Evolutionary conservation across 2,113 vertebrate species (phyloP).

Genomic region (Phasianus colchicus): DNA sequence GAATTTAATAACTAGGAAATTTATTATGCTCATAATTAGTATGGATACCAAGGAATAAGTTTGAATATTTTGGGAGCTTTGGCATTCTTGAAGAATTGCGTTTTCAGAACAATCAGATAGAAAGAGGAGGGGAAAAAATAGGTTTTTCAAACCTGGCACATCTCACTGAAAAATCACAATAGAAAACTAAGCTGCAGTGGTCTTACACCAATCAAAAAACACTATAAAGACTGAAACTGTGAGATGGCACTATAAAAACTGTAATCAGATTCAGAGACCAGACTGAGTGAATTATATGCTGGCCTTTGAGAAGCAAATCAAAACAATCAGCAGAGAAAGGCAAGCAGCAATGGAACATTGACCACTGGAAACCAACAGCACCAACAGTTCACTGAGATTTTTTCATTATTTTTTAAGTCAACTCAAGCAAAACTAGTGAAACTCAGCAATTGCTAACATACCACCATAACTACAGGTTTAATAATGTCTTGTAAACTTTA

Average conservation of each 20-base stretch:
- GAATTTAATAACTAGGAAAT: not conserved
- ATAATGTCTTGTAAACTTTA: conserved; percentile 24
- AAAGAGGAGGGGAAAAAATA: not conserved
- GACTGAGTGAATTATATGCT: conserved; percentile 8
- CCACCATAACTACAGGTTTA: conserved; percentile 29
- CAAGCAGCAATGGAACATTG: not conserved
- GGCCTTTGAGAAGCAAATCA: conserved; percentile 38
- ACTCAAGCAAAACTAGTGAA: conserved; percentile 50
- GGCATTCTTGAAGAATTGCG: not conserved
- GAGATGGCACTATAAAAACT: conserved; percentile 31
- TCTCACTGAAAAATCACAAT: not conserved
- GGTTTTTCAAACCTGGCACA: not conserved
- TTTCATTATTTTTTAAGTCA: not conserved
- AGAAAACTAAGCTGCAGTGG: not conserved
- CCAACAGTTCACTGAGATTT: not conserved
- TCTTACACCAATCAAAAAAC: not conserved
- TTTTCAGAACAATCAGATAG: not conserved
- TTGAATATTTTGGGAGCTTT: not conserved
- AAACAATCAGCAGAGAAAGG: conserved; percentile 39
- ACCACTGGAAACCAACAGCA: conserved; percentile 36
- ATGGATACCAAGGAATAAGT: not conserved
- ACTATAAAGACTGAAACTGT: not conserved
- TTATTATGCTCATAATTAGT: not conserved
- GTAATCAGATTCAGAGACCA: not conserved
- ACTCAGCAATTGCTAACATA: conserved; percentile 41